Evolutionary conservation across 2,113 vertebrate genomes (phyloP).

Genomic region (Rattus rattus): DNA sequence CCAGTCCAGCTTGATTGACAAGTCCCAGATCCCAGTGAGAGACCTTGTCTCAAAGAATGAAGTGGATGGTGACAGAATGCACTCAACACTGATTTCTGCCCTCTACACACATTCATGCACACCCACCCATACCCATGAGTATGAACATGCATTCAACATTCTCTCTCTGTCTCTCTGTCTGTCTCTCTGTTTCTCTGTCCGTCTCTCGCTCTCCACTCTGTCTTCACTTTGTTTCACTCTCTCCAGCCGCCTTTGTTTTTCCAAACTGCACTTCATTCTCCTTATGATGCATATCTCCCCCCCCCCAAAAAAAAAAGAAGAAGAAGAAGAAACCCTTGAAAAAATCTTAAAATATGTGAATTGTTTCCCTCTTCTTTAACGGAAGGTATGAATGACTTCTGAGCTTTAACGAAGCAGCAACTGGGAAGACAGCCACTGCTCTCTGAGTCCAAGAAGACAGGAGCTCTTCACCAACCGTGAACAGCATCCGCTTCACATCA

Average conservation of each 20-base stretch:
- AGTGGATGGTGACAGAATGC: background rate
- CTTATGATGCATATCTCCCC: background rate
- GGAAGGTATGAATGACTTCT: background rate
- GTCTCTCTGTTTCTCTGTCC: background rate
- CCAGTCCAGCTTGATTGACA: background rate
- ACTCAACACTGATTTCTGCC: background rate
- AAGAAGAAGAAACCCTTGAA: background rate
- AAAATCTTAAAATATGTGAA: background rate
- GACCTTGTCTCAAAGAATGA: background rate
- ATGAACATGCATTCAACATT: background rate
- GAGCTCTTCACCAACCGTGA: background rate
- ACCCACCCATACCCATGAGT: background rate
- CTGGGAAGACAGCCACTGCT: background rate
- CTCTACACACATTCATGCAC: background rate
- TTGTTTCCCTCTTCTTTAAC: background rate
- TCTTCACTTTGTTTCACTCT: background rate
- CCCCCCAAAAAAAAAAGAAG: background rate
- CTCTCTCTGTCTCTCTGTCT: background rate
- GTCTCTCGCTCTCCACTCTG: background rate
- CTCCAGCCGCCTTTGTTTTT: background rate
- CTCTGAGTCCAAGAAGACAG: background rate
- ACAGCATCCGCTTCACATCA: background rate
- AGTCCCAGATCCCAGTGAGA: background rate
- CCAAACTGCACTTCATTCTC: background rate
- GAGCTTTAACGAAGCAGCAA: background rate